These are phyloP conservation scores for Dendrolimus pini DNA, from an alignment of 2,888 invertebrate species.

Conservation along the genomic window DNA sequence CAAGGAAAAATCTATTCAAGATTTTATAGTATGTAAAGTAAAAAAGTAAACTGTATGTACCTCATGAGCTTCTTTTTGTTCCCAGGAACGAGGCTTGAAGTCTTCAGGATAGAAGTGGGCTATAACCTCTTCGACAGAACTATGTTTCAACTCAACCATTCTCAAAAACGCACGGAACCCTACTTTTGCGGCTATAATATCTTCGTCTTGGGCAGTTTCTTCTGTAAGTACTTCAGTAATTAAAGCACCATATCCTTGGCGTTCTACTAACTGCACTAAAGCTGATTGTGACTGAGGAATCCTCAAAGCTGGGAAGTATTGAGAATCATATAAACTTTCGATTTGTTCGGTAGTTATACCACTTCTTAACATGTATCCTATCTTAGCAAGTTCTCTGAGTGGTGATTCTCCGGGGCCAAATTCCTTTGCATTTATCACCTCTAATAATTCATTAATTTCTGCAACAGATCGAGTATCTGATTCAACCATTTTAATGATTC, in stretches of 20 bases:
- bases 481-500: conserved; percentile 71
- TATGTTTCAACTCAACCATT: conserved; percentile 88
- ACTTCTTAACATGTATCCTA: conserved; percentile 85
- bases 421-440: conserved; percentile 84
- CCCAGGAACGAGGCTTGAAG: conserved; percentile 89
- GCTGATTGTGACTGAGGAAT: conserved; percentile 91
- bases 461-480: conserved; percentile 77
- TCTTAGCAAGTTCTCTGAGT: conserved; percentile 87
- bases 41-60: conserved; percentile 42
- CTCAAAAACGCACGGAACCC: conserved; percentile 91
- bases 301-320: conserved; percentile 86
- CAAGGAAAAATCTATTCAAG: too few relatives aligned
- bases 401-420: conserved; percentile 89
- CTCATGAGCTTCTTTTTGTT: conserved; percentile 81
- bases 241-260: conserved; percentile 87
- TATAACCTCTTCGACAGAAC: conserved; percentile 89
- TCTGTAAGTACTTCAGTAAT: conserved; percentile 89
- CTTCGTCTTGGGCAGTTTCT: conserved; percentile 87
- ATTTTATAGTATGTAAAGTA: background rate
- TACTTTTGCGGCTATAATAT: conserved; percentile 85
- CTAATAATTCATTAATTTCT: conserved; percentile 85
- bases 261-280: conserved; percentile 88
- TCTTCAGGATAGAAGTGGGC: conserved; percentile 89
- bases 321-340: conserved; percentile 85
- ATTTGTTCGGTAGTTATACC: conserved; percentile 87